Conservation (phyloP, 2,797 vertebrate species). For the Sitta carolinensis region DNA sequence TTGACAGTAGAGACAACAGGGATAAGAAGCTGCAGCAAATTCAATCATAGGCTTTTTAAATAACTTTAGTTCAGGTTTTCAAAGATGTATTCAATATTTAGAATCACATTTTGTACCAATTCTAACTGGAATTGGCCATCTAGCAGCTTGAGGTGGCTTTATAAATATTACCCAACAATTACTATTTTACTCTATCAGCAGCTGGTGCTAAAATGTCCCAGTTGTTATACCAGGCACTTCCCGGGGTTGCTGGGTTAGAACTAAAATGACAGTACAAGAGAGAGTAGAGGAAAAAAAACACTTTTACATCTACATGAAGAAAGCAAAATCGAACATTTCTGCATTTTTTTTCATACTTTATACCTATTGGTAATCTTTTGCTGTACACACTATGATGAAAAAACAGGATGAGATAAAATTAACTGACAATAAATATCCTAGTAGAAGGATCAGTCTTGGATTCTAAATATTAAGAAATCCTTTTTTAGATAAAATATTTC, state of each 20-base stretch:
- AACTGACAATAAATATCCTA: neutral
- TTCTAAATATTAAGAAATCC: neutral
- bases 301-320: neutral
- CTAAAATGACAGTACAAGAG: neutral
- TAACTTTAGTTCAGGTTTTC: neutral
- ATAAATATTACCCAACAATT: neutral
- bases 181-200: neutral
- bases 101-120: neutral
- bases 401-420: neutral
- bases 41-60: neutral
- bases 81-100: neutral
- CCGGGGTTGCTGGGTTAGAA: neutral
- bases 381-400: neutral
- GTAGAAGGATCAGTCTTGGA: neutral
- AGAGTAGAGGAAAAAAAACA: neutral
- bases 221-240: neutral
- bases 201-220: neutral
- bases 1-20: neutral
- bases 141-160: neutral
- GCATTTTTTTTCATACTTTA: neutral
- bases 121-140: neutral
- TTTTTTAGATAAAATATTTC: neutral
- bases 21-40: neutral
- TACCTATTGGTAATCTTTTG: neutral
- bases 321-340: neutral